Percentiles rank a stretch among this genome's conserved stretches.
These are phyloP conservation scores for Ashinkailepas kermadecensis DNA, from an alignment of 2,888 invertebrate species.

Conservation along the genomic window DNA sequence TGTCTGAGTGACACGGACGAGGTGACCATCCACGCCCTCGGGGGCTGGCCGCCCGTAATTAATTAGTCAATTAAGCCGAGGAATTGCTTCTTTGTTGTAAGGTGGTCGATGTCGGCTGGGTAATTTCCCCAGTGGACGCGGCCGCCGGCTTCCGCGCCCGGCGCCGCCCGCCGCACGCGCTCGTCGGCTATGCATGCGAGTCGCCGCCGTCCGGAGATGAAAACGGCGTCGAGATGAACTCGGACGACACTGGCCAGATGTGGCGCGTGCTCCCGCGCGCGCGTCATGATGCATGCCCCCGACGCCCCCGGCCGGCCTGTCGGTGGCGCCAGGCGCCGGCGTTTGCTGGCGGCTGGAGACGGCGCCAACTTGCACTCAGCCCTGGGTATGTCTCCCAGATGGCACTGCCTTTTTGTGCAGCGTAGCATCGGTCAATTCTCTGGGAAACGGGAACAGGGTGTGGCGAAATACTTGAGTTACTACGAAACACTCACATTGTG, in stretches of 20 bases:
- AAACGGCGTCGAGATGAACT: background rate
- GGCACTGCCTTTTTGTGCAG: too few species aligned
- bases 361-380: too few species aligned
- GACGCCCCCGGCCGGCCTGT: too few species aligned
- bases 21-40: background rate
- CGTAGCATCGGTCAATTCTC: too few species aligned
- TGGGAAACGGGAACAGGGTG: too few species aligned
- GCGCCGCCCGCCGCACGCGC: too few species aligned
- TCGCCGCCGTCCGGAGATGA: background rate
- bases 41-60: background rate
- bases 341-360: too few species aligned
- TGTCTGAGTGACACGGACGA: background rate
- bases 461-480: too few species aligned
- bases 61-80: conserved; percentile 15
- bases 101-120: background rate
- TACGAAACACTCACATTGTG: too few species aligned
- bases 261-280: background rate
- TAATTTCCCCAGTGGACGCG: conserved; percentile 7
- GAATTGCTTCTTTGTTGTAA: conserved; percentile 16
- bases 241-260: background rate
- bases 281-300: background rate
- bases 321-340: too few species aligned
- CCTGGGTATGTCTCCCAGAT: too few species aligned
- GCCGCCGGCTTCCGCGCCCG: background rate
- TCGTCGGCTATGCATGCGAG: too few species aligned